Conservation (phyloP, 2,888 invertebrate genomes). For the Meta bourneti region DNA sequence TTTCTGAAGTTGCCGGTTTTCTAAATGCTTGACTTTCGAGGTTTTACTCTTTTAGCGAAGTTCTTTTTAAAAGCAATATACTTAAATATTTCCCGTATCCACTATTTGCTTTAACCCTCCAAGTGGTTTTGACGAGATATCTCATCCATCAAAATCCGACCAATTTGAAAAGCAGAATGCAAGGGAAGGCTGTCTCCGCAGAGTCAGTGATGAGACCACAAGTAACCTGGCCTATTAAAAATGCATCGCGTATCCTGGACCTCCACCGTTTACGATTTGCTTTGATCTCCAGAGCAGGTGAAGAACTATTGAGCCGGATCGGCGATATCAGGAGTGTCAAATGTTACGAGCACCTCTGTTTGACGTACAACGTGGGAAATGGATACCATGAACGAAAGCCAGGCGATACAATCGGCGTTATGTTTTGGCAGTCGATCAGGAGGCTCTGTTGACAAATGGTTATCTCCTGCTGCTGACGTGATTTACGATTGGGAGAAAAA, state of each 20-base stretch:
- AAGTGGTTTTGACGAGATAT: no score
- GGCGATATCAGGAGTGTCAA: slow-evolving; percentile 47
- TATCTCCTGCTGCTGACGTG: slow-evolving; percentile 67
- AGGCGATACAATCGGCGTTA: slow-evolving; percentile 52
- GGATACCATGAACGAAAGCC: slow-evolving; percentile 48
- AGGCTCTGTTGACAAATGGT: slow-evolving; percentile 72
- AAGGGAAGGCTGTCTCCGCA: no score
- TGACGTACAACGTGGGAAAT: slow-evolving; percentile 46
- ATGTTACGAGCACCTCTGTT: slow-evolving; percentile 32
- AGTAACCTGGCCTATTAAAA: slow-evolving; percentile 30
- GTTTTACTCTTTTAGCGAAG: no score
- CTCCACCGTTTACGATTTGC: slow-evolving; percentile 15
- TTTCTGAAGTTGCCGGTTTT: no score
- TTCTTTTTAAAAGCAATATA: no score
- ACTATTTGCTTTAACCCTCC: no score
- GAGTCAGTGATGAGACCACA: not conserved
- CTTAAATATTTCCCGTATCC: no score
- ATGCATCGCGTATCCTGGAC: slow-evolving; percentile 29
- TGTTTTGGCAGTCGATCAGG: slow-evolving; percentile 74
- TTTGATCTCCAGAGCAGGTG: slow-evolving; percentile 40
- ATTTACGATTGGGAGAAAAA: slow-evolving; percentile 59
- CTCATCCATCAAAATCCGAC: no score
- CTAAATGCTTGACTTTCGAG: no score
- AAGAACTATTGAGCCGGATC: slow-evolving; percentile 1
- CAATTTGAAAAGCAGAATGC: no score